Percentiles rank a stretch among this genome's conserved stretches.
Conservation (phyloP, 2,888 invertebrate genomes). For the Muscina levida region DNA sequence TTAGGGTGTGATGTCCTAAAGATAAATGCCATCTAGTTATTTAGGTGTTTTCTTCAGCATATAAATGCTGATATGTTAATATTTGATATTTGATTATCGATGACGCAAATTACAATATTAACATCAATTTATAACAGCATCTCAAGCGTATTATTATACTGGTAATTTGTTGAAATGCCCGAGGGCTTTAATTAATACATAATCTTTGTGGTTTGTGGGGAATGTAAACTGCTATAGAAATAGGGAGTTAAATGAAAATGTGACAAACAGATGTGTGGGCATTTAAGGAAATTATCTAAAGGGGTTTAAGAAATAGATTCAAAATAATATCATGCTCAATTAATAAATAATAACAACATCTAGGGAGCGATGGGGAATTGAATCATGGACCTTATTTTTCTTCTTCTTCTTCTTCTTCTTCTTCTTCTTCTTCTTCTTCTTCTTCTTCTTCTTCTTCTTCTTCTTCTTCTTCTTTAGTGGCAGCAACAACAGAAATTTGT, state of each 20-base stretch:
- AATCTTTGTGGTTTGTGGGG: too few species aligned
- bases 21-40: too few species aligned
- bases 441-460: not conserved
- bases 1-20: constrained; percentile 2
- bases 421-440: not conserved
- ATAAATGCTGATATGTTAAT: constrained; percentile 29
- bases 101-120: constrained; percentile 32
- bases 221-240: too few species aligned
- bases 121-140: constrained; percentile 24
- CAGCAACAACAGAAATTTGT: too few species aligned
- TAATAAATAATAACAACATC: not conserved
- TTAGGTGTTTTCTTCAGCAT: not conserved
- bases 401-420: too few species aligned
- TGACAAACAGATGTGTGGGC: too few species aligned
- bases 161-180: too few species aligned
- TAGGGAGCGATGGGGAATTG: too few species aligned
- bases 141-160: too few species aligned
- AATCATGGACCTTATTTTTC: constrained; percentile 25
- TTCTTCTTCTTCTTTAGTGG: not conserved
- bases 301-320: not conserved
- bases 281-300: too few species aligned
- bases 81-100: constrained; percentile 35
- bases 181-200: too few species aligned
- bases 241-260: too few species aligned
- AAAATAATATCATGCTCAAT: not conserved